Evolutionary conservation across 2,888 invertebrate genomes (phyloP).

Genomic region (Trissolcus brochymenae): DNA sequence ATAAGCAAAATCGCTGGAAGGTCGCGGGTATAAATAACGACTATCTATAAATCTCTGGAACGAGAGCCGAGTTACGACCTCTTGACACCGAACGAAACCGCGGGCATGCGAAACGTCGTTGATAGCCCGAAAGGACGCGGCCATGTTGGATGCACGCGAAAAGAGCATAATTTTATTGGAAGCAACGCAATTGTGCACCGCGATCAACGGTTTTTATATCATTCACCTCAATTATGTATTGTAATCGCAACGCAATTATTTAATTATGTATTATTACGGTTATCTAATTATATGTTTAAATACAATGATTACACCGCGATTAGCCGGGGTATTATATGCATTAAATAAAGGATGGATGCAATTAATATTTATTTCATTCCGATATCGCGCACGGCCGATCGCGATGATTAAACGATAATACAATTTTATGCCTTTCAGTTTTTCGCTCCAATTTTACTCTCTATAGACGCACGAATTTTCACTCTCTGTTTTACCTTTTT

Average conservation of each 20-base stretch:
- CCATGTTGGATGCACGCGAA: conserved; percentile 27
- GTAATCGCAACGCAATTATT: conserved; percentile 46
- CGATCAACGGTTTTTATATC: conserved; percentile 45
- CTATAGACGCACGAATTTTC: neutral
- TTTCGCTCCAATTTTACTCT: conserved; percentile 10
- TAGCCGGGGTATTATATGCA: conserved; percentile 42
- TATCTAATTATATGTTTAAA: conserved; percentile 51
- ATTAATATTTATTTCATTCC: conserved; percentile 46
- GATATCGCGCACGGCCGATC: conserved; percentile 38
- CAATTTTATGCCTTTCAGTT: conserved; percentile 14
- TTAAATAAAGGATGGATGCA: conserved; percentile 41
- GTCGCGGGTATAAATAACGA: conserved; percentile 36
- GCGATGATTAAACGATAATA: conserved; percentile 35
- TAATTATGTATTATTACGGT: conserved; percentile 44
- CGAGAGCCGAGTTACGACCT: conserved; percentile 31
- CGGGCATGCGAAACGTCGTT: conserved; percentile 24
- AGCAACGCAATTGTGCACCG: conserved; percentile 36
- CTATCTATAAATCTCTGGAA: conserved; percentile 25
- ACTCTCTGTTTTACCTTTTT: neutral
- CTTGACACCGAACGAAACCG: conserved; percentile 20
- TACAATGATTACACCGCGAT: conserved; percentile 43
- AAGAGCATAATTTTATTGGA: conserved; percentile 50
- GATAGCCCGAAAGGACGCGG: conserved; percentile 15
- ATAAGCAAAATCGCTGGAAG: conserved; percentile 9
- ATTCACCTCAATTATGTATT: conserved; percentile 42